phyloP scores from a whole-genome alignment of 2,113 vertebrate genomes.

The Epinephelus cyanopodus region DNA sequence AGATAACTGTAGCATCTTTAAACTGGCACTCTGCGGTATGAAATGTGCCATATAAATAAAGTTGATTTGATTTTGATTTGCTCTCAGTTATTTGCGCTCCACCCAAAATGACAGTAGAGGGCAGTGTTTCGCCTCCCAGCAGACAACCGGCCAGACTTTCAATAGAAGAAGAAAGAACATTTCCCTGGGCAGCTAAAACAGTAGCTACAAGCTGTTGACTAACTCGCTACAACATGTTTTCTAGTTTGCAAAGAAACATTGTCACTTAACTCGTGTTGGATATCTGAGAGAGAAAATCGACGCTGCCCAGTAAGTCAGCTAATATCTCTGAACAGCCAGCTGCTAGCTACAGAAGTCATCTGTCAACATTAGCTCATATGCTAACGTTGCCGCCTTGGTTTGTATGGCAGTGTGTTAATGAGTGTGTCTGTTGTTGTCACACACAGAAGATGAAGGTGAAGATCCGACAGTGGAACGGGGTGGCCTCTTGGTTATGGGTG shows the following conservation, averaged over 20 bases:
- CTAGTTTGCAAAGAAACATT: background rate
- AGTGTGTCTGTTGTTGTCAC: background rate
- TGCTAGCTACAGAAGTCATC: background rate
- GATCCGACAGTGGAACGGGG: slow-evolving; percentile 93
- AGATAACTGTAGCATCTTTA: too few relatives aligned
- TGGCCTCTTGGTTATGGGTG: slow-evolving; percentile 97
- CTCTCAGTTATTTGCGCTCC: too few relatives aligned
- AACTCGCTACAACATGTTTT: slow-evolving; percentile 11
- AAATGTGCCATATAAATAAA: too few relatives aligned
- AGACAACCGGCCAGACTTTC: too few relatives aligned
- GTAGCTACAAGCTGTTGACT: too few relatives aligned
- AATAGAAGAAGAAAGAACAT: background rate
- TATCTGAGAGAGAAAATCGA: background rate
- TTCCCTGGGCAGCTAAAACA: background rate
- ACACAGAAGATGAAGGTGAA: slow-evolving; percentile 89
- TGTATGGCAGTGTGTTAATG: background rate
- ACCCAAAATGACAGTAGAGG: background rate
- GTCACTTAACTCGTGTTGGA: background rate
- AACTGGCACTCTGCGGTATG: too few relatives aligned
- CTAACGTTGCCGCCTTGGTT: background rate
- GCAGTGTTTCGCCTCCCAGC: background rate
- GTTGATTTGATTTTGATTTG: too few relatives aligned
- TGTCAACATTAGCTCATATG: background rate
- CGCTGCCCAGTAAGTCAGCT: background rate
- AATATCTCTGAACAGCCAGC: background rate